Base-by-base conservation (phyloP, 2,113 vertebrate genomes). In the Casuarius casuarius region DNA sequence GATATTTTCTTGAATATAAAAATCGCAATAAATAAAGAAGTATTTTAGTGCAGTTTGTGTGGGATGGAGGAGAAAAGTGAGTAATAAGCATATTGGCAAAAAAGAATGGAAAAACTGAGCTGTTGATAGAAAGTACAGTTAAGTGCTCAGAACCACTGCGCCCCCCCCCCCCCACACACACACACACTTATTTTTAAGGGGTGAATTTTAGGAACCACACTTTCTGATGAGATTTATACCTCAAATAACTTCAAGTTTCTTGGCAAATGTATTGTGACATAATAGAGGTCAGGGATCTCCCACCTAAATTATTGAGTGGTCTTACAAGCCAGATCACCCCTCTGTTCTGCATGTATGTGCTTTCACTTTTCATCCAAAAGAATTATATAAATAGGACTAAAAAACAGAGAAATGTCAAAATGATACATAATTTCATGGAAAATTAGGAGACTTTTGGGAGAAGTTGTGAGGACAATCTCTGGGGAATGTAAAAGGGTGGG, bases 161-260 rank as follows among this genome's bases (percentile, higher is more conserved):
- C 67, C 7, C 7, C 5, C 9, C 42, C 13, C 42, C 18, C 46
- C 18, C 17, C 42, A 9, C 42, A 9, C 42, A n/a, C n/a, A n/a
- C n/a, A n/a, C n/a, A n/a, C 15, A 80, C 83, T 89, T 2, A 44
- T n/a, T 73, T 87, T 92, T 65, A 40, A 40, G 54, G n/a, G 65
- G 29, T 44, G 82, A 52, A 35, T 40, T 93, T 75, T 58, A 88
- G 46, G 46, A 80, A 74, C 33, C 16, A 25, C 2, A 3, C 33
- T 91, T 87, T 31, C 65, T 78, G 65, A 52, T 74, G 35, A 80
- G 35, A 89, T 88, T 80, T 89, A 58, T 86, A n/a, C 10, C 26
- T 91, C 40, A 17, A 28, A 33, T 63, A 81, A 58, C 29, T 90
- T 70, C n/a, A 49, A 0, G 3, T 94, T 95, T 88, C 29, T 77